A percentile compares a stretch with the other conserved stretches of the same genome.
Evolutionary conservation across 2,888 invertebrate genomes (phyloP).

Genomic region (Digitonthophagus gazella): DNA sequence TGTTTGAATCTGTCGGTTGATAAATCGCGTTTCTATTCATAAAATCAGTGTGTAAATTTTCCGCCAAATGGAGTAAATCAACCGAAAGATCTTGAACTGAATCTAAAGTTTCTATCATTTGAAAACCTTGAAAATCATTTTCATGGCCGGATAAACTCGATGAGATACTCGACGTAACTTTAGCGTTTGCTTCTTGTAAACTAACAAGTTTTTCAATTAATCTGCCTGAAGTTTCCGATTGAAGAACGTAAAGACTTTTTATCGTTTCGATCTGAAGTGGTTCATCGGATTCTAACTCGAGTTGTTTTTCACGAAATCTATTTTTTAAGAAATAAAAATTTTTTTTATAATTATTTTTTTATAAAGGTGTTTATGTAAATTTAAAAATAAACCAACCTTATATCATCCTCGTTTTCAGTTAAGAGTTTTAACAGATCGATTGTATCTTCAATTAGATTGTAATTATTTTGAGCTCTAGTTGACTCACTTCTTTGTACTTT

Average conservation of each 20-base stretch:
- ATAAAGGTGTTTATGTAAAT: constrained; percentile 19
- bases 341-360: neutral
- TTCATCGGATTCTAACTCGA: constrained; percentile 1
- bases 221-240: constrained; percentile 47
- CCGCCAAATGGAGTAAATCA: constrained; percentile 47
- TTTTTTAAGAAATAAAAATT: neutral
- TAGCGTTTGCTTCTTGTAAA: constrained; percentile 49
- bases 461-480: constrained; percentile 50
- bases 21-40: constrained; percentile 27
- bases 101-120: constrained; percentile 43
- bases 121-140: constrained; percentile 36
- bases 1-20: constrained; percentile 14
- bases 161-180: constrained; percentile 38
- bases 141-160: constrained; percentile 31
- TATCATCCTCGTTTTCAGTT: constrained; percentile 50
- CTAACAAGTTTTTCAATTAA: constrained; percentile 48
- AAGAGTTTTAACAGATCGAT: constrained; percentile 50
- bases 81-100: constrained; percentile 48
- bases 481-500: constrained; percentile 46
- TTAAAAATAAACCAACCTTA: constrained; percentile 35
- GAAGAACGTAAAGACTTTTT: constrained; percentile 40
- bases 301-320: constrained; percentile 18
- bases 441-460: constrained; percentile 54
- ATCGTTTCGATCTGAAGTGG: constrained; percentile 16
- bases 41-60: constrained; percentile 39